Base-by-base conservation (phyloP, 30 jellyfish, hydroid and myxozoan genomes). In the Rhopilema esculentum region DNA sequence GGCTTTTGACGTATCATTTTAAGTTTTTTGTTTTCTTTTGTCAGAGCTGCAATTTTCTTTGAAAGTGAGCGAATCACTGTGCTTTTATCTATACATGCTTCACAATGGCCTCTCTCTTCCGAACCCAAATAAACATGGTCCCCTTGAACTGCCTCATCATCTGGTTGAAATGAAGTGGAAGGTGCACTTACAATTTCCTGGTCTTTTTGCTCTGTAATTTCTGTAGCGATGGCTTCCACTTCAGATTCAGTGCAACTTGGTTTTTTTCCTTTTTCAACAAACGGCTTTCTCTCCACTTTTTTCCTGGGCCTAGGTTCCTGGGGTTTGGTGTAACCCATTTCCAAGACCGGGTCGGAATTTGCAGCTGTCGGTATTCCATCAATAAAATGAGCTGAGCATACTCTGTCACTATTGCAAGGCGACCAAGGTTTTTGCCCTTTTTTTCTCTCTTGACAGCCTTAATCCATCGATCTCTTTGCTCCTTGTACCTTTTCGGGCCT, bases 371-470 rank as follows among this genome's bases (percentile, higher is more conserved):
- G 89, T 18, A 53, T 62, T 15, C 79, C 79, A 29, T 78, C 79
- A 63, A 78, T 1, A 78, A 78, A 78, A 31, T 78, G 89, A 4
- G 18, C 79, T 0, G 80, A 78, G 79, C 89, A 78, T 48, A 57
- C 80, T 19, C 0, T 0, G 52, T 78, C 89, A 57, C 89, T 78
- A 24, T 29, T 28, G 20, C 89, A n/a, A n/a, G 89, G 89, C 18
- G 25, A 16, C 89, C 89, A 78, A 0, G 70, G 68, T 18, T 49
- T 78, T 40, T 40, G 6, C 57, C 31, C 31, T 30, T 18, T 72
- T 30, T 72, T 72, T n/a, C n/a, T n/a, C 85, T 23, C 75, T 75
- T 75, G 16, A 75, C 21, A 8, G 33, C 27, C 28, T 48, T 48
- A 8, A 75, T 75, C 85, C 85, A 75, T 8, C 53, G 26, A 25